Evolutionary conservation across 2,888 invertebrate species (phyloP), one percentile per base, ranked within the genome.

Genomic region (Brenthis ino): DNA sequence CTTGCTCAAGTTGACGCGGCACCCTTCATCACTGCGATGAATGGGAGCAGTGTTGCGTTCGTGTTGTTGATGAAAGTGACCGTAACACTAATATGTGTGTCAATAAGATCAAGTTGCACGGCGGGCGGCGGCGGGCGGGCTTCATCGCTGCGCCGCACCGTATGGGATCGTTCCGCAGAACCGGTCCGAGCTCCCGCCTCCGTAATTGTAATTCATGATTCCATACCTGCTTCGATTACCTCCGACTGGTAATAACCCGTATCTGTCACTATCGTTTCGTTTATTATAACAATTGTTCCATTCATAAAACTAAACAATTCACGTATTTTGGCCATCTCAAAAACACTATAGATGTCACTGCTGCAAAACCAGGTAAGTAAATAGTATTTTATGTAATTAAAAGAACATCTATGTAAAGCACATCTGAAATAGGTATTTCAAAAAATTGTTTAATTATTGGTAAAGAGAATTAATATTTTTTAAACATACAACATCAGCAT

Each of bases 81-180:
- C 68, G 64, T 58, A 68, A 68, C 68, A 68, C 55, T 37, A 65
- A 64, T 65, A 68, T 68, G 63, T 68, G 24, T 68, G 64, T 68
- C 57, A 68, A 68, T 64, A 53, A 57, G 61, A 67, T 63, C 67
- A 51, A 51, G 51, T 67, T 61, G 47, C 67, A 55, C 51, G 56
- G 50, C 67, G 67, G 20, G 24, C n/a, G 51, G 51, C 16, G 12
- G 48, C 14, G 2, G 16, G 50, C 3, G 33, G 3, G 14, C 16
- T 6, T n/a, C 3, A 14, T 14, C 28, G 14, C 16, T 6, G 14
- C 20, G 55, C 2, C 12, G 54, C 43, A 37, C 51, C 13, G 55
- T 16, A 14, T 14, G 48, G 37, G 48, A 56, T 13, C 48, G 67
- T 43, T 47, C 53, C 57, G 24, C 51, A 20, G 64, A 55, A 64